Evolutionary conservation across 2,113 vertebrate species (phyloP).

Genomic region (Laticauda laticaudata): DNA sequence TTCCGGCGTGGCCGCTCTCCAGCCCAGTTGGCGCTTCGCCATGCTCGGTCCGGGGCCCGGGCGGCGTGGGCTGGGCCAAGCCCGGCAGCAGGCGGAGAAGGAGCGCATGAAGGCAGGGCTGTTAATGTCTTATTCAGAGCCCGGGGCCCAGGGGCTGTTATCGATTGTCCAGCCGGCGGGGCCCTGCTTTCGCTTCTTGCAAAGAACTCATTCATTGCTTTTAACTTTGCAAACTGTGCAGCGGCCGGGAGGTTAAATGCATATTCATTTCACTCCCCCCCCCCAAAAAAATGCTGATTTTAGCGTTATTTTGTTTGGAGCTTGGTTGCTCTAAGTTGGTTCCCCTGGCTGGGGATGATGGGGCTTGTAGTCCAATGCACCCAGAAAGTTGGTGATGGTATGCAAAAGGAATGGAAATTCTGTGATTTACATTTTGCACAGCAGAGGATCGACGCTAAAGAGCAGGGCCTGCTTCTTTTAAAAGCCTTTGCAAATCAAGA

Average conservation of each 20-base stretch:
- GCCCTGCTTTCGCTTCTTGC: background rate
- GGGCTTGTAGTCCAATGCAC: background rate
- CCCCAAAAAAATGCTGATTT: background rate
- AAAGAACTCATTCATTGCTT: background rate
- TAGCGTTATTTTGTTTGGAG: background rate
- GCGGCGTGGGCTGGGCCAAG: background rate
- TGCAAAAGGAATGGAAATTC: background rate
- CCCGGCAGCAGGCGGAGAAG: background rate
- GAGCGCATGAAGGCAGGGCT: background rate
- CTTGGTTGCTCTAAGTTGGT: background rate
- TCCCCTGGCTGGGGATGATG: background rate
- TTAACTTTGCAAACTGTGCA: background rate
- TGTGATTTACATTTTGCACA: background rate
- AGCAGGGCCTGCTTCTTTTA: background rate
- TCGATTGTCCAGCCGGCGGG: slow-evolving; percentile 28
- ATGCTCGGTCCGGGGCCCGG: slow-evolving; percentile 40
- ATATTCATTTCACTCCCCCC: background rate
- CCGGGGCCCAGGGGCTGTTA: background rate
- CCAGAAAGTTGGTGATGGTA: background rate
- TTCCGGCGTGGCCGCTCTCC: background rate
- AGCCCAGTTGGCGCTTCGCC: background rate
- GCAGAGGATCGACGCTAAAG: background rate
- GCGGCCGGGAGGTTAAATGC: background rate
- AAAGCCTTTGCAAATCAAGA: background rate
- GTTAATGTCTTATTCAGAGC: background rate